These are phyloP conservation scores for Erynnis tages DNA, from an alignment of 2,888 invertebrate genomes.

Conservation along the genomic window DNA sequence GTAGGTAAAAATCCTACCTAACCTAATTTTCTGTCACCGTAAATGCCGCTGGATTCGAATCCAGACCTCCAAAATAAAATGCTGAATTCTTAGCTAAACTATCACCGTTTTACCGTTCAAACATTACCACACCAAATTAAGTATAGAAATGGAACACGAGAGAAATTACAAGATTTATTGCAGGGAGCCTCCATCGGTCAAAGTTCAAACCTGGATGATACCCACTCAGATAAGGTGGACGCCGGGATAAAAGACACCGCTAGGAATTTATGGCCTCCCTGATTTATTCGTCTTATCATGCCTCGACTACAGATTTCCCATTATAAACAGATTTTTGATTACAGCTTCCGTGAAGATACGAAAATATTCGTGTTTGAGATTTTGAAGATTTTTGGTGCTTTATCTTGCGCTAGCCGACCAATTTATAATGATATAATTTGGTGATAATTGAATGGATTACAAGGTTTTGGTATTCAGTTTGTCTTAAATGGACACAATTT, in stretches of 20 bases:
- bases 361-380: not conserved
- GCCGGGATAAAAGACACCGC: constrained; percentile 25
- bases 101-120: too few relatives aligned
- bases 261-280: constrained; percentile 17
- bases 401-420: too few relatives aligned
- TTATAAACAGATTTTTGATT: constrained; percentile 31
- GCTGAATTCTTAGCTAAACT: too few relatives aligned
- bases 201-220: constrained; percentile 48
- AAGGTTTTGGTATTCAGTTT: too few relatives aligned
- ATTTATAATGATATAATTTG: too few relatives aligned
- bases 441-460: too few relatives aligned
- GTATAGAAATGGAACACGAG: constrained; percentile 15
- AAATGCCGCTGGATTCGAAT: too few relatives aligned
- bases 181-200: constrained; percentile 40
- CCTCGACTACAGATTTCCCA: constrained; percentile 25
- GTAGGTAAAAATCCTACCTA: too few relatives aligned
- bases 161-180: constrained; percentile 43
- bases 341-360: constrained; percentile 29
- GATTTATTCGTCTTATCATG: constrained; percentile 23
- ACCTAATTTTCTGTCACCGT: too few relatives aligned
- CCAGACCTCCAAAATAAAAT: too few relatives aligned
- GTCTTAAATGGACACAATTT: too few relatives aligned
- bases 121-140: too few relatives aligned
- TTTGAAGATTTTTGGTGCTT: constrained; percentile 15
- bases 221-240: constrained; percentile 36